Evolutionary conservation across 2,797 vertebrate genomes (phyloP), one percentile per base, ranked within the genome.

Genomic region (Knipowitschia caucasica): DNA sequence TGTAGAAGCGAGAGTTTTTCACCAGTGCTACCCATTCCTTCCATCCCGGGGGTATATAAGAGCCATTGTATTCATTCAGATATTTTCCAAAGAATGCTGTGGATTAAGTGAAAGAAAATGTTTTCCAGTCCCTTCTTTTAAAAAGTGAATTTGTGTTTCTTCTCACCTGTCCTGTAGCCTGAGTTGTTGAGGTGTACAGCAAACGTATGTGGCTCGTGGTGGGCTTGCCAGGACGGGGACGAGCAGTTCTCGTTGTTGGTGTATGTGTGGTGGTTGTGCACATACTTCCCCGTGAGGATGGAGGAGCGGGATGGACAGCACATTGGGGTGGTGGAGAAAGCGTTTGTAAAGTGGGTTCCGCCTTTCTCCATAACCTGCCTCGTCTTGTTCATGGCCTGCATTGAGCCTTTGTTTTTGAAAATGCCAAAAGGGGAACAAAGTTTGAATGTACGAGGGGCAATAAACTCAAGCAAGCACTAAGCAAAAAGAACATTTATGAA

Each of bases 181-280:
- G 94, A 94, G 80, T 91, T 93, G 87, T 96, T 98, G 70, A 99
- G 94, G 79, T 98, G 93, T 38, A 94, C 94, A 0, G 96, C 94
- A 30, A 99, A 99, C 0, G 95, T 97, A 64, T 91, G 93, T 0
- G 89, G 86, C 80, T 99, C 96, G 0, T 99, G 95, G 79, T 94
- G 94, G 0, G 89, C 92, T 84, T 99, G 96, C 96, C 96, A 99
- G 35, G 96, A 96, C 0, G 94, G 93, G 0, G 96, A 98, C 15
- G 96, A 98, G 80, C 96, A 99, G 89, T 99, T 98, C 78, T 98
- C 96, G 0, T 97, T 99, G 92, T 99, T 99, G 52, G 95, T 99
- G 85, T 95, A 97, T 46, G 95, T 98, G 89, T 98, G 95, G 82
- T 99, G 96, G 84, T 98, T 98, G 90, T 99, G 96, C 35, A 96